Conservation (phyloP, 2,113 vertebrate genomes). For the Xerus inauris region DNA sequence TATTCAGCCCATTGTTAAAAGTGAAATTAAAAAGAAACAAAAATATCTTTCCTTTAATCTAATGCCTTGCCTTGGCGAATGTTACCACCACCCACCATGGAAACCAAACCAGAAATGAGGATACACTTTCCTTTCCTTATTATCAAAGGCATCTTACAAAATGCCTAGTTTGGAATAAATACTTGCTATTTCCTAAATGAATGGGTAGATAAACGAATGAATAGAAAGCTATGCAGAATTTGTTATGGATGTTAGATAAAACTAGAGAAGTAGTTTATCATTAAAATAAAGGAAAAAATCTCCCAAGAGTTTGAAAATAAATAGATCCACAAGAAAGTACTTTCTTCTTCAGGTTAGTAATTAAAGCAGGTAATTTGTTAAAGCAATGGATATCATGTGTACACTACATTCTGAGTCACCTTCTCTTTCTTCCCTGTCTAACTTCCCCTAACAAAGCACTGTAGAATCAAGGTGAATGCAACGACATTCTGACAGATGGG, state of each 20-base stretch:
- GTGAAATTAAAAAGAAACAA: background rate
- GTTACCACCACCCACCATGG: background rate
- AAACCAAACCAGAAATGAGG: background rate
- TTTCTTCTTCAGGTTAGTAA: background rate
- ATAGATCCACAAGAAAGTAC: background rate
- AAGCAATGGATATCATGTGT: background rate
- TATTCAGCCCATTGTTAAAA: background rate
- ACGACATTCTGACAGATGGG: background rate
- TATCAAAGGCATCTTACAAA: background rate
- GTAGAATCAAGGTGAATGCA: background rate
- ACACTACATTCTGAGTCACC: accelerated
- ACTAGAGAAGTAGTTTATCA: background rate
- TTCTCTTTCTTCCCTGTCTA: background rate
- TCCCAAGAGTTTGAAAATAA: background rate
- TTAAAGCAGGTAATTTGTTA: background rate
- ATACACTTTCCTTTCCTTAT: background rate
- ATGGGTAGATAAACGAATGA: background rate
- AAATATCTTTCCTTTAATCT: background rate
- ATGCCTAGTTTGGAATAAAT: background rate
- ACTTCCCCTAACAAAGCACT: background rate
- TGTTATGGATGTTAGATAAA: background rate
- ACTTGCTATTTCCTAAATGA: background rate
- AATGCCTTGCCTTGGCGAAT: background rate
- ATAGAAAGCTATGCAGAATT: background rate
- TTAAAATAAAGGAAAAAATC: background rate